These are phyloP conservation scores for Melopsittacus undulatus DNA, from an alignment of 2,797 vertebrate genomes.

Conservation along the genomic window DNA sequence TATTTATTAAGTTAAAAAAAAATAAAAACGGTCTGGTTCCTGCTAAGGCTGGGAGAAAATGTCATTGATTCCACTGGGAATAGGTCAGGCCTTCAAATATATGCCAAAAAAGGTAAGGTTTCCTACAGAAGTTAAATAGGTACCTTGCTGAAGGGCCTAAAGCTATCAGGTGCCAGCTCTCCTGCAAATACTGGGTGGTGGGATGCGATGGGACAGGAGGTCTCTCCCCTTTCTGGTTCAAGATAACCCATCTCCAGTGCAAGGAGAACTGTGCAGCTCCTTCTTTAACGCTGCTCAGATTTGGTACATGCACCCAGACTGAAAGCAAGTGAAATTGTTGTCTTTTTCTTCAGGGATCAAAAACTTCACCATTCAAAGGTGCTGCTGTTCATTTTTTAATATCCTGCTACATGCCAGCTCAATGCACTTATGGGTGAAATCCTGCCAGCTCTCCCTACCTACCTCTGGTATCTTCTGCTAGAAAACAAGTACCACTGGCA, in stretches of 20 bases:
- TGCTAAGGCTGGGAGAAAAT: neutral
- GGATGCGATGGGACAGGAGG: neutral
- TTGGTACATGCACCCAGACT: accelerated
- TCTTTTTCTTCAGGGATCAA: neutral
- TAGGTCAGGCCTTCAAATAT: neutral
- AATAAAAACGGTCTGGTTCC: neutral
- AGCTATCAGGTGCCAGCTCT: neutral
- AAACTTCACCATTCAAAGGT: neutral
- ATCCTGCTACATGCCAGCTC: neutral
- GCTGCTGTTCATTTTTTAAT: neutral
- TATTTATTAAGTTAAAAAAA: neutral
- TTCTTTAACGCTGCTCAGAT: neutral
- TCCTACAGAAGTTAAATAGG: neutral
- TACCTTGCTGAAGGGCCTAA: neutral
- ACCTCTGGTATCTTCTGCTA: neutral
- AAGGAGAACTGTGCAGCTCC: neutral
- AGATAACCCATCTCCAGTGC: neutral
- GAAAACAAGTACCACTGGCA: neutral
- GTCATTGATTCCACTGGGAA: neutral
- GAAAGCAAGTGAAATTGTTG: neutral
- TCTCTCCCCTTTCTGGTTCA: neutral
- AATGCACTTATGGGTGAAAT: neutral
- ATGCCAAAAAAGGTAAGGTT: neutral
- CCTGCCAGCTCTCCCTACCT: neutral
- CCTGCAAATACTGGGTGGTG: neutral